Percentiles rank a stretch among this genome's conserved stretches.
Conservation (phyloP, 2,113 vertebrate species). For the Addax nasomaculatus region DNA sequence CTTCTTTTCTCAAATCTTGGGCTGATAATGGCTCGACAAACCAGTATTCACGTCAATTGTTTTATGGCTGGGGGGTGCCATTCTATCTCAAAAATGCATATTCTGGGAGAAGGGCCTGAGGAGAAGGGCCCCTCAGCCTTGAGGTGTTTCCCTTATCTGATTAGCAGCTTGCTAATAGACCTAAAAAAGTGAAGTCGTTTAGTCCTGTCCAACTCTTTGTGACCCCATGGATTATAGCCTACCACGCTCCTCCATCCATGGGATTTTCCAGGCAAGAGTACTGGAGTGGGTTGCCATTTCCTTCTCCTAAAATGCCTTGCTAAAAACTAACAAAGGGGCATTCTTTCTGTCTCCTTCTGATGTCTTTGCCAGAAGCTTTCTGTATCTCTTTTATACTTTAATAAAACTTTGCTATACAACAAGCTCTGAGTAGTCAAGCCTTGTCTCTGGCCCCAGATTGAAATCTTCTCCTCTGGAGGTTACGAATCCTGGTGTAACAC, state of each 20-base stretch:
- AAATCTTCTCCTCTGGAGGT: background rate
- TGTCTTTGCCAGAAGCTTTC: background rate
- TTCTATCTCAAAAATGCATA: background rate
- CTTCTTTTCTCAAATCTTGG: background rate
- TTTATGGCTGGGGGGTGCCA: background rate
- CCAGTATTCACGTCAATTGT: background rate
- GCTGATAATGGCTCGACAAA: background rate
- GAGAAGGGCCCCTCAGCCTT: background rate
- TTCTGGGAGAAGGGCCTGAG: background rate
- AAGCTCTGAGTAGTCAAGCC: background rate
- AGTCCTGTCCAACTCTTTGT: no score
- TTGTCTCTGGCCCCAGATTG: background rate
- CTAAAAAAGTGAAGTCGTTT: background rate
- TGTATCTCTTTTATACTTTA: background rate
- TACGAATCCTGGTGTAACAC: background rate
- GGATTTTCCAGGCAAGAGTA: no score
- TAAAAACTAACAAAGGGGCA: background rate
- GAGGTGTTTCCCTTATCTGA: background rate
- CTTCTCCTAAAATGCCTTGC: background rate
- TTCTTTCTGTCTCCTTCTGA: background rate
- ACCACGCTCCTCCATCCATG: no score
- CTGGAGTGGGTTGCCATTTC: no score
- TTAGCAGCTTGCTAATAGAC: background rate
- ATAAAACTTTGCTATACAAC: background rate
- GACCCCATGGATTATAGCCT: background rate